Percentiles rank a stretch among this genome's conserved stretches.
Conservation (phyloP, 2,888 invertebrate genomes). For the Limnephilus rhombicus region DNA sequence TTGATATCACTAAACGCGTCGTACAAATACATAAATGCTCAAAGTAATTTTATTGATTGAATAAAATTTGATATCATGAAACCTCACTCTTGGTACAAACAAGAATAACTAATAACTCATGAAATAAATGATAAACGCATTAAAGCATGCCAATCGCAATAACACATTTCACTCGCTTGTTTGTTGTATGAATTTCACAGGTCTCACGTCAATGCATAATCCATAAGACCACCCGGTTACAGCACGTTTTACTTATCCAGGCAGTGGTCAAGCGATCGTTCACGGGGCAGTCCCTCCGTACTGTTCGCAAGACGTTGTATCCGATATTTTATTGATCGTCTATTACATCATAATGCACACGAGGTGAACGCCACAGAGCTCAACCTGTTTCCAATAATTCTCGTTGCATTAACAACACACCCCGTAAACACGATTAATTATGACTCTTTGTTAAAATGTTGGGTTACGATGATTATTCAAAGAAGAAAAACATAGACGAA, state of each 20-base stretch:
- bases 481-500: neutral
- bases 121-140: neutral
- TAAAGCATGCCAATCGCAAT: neutral
- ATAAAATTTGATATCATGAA: no score
- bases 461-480: slow-evolving; percentile 5
- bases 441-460: slow-evolving; percentile 41
- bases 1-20: no score
- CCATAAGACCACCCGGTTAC: neutral
- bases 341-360: slow-evolving; percentile 23
- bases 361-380: slow-evolving; percentile 16
- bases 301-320: neutral
- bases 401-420: slow-evolving; percentile 31
- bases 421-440: slow-evolving; percentile 42
- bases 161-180: neutral
- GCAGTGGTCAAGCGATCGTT: slow-evolving; percentile 17
- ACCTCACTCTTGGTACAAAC: no score
- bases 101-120: neutral
- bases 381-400: slow-evolving; percentile 40
- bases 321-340: slow-evolving; percentile 28
- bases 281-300: slow-evolving; percentile 17
- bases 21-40: no score
- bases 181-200: neutral
- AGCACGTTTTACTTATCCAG: neutral
- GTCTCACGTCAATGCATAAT: neutral
- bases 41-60: no score